These are phyloP conservation scores for Charadrius vociferus DNA, from an alignment of 2,113 vertebrate genomes.

Conservation along the genomic window DNA sequence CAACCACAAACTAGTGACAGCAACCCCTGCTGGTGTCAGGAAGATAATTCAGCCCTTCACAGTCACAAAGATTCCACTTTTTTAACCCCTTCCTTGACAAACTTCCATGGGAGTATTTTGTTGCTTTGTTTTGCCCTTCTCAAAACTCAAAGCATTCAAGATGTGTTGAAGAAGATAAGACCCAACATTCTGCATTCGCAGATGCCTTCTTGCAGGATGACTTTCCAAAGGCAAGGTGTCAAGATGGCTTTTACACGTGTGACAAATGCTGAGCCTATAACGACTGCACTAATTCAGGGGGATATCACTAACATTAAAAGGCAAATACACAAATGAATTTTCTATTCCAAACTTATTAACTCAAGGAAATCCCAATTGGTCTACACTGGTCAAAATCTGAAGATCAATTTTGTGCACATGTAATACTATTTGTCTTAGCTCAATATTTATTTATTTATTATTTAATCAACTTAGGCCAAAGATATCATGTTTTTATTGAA, in stretches of 20 bases:
- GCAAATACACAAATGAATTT: background rate
- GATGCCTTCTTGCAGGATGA: background rate
- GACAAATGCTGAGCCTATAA: background rate
- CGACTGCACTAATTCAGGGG: background rate
- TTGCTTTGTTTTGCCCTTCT: background rate
- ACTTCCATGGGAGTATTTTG: background rate
- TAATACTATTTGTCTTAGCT: background rate
- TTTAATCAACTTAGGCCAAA: background rate
- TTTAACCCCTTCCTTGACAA: slow-evolving; percentile 30
- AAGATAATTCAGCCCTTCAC: slow-evolving; percentile 54
- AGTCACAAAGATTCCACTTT: background rate
- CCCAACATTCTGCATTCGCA: background rate
- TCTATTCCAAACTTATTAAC: background rate
- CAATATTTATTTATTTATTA: background rate
- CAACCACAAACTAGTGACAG: slow-evolving; percentile 68
- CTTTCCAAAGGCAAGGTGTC: background rate
- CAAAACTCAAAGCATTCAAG: background rate
- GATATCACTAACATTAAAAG: background rate
- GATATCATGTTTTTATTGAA: background rate
- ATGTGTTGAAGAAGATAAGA: background rate
- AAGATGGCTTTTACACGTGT: background rate
- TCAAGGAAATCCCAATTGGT: background rate
- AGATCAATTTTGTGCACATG: background rate
- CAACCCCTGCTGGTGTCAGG: slow-evolving; percentile 70
- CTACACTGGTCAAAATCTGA: background rate